phyloP scores from a whole-genome alignment of 1,140 invertebrate genomes.

The Homalodisca vitripennis region DNA sequence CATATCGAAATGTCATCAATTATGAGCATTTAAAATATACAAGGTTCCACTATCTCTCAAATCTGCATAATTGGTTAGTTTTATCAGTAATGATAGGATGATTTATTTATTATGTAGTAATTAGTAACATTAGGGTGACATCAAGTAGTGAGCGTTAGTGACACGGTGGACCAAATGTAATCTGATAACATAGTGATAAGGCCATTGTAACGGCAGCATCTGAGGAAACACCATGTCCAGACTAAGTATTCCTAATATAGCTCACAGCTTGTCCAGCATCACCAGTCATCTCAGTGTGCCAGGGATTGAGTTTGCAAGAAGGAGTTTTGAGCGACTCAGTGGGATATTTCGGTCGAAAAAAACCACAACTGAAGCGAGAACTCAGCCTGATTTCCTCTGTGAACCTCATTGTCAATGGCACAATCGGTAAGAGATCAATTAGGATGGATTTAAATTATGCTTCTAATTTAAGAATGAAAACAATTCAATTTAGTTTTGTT shows the following conservation, averaged over 20 bases:
- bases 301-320: not conserved
- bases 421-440: slow-evolving; percentile 60
- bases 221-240: not conserved
- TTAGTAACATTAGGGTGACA: not conserved
- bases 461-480: not conserved
- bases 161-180: not conserved
- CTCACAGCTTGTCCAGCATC: not conserved
- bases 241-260: not conserved
- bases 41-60: not conserved
- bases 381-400: slow-evolving; percentile 75
- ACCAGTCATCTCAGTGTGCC: slow-evolving; percentile 15
- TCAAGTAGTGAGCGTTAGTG: not conserved
- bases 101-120: not conserved
- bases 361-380: slow-evolving; percentile 62
- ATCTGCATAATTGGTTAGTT: not conserved
- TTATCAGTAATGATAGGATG: not conserved
- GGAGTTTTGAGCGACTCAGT: slow-evolving; percentile 6
- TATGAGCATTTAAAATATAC: too few relatives aligned
- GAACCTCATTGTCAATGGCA: slow-evolving; percentile 74
- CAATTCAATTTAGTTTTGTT: not conserved
- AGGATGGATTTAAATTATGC: not conserved
- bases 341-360: not conserved
- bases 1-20: too few relatives aligned
- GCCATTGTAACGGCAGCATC: too few relatives aligned
- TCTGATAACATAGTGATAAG: not conserved